Base-by-base conservation (phyloP, 1,140 invertebrate genomes). In the Bombus cullumanus region DNA sequence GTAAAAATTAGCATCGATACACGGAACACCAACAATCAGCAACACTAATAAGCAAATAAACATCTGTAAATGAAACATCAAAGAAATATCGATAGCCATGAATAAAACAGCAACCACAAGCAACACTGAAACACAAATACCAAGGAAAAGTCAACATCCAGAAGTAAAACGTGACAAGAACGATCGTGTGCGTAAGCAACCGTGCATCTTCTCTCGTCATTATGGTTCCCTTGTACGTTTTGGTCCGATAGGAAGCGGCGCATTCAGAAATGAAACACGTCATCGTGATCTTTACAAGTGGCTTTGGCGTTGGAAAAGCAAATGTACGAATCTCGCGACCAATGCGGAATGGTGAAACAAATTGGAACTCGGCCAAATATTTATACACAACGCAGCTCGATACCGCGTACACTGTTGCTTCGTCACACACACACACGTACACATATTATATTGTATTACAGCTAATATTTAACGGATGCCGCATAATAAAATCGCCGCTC, bases 301-400 rank as follows among this genome's bases (percentile, higher is more conserved):
- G 81, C 78, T 88, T 81, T 75, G 62, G 82, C 83, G 80, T 86
- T 83, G 71, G 89, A 86, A 81, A 88, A 92, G 89, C 92, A 91
- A 91, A 91, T 90, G 91, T 87, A 91, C 85, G 79, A 37, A 62
- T 82, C 81, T 25, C 47, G 47, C 64, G 75, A 34, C 87, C 85
- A 88, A 91, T 90, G 88, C 89, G 85, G 88, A 93, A 92, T 88
- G 87, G 87, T 89, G 84, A 59, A 85, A 86, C 71, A 74, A 77
- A 89, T 87, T 93, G 93, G 93, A 91, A 83, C 74, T 59, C 73
- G 73, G 93, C 93, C 93, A 93, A 92, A 85, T 88, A 91, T 91
- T 91, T 92, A 90, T 91, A 91, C 87, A 90, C 89, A 64, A 34
- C 75, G 73, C 86, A 76, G 59, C 82, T 82, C 83, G 78, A 87